Percentiles rank a stretch among this genome's conserved stretches.
phyloP scores from a whole-genome alignment of 2,797 vertebrate genomes.

The Emydoidea blandingii region DNA sequence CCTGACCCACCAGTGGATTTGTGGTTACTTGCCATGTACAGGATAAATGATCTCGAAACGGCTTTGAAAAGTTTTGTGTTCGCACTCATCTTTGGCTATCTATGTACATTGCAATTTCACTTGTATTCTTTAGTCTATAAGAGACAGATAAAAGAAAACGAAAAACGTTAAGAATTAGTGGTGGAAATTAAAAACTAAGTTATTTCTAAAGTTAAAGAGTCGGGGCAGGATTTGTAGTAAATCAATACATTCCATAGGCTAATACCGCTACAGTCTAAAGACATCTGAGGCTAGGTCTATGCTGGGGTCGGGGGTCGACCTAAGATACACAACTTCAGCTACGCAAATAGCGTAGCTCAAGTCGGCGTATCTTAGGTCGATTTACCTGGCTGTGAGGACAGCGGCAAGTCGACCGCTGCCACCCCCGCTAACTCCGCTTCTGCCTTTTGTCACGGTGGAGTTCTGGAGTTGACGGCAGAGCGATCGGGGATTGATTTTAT shows the following conservation, averaged over 20 bases:
- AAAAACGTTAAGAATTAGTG: constrained; percentile 66
- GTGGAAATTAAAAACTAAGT: constrained; percentile 68
- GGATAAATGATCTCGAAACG: constrained; percentile 66
- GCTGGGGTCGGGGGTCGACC: too few species aligned
- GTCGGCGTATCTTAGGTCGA: too few species aligned
- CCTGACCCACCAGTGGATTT: constrained; percentile 33
- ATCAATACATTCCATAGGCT: background rate
- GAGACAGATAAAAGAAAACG: constrained; percentile 63
- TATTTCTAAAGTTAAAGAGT: constrained; percentile 70
- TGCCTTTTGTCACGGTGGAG: too few species aligned
- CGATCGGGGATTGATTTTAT: too few species aligned
- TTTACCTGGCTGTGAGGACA: too few species aligned
- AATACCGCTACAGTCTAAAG: background rate
- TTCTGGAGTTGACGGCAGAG: too few species aligned
- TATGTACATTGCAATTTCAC: constrained; percentile 44
- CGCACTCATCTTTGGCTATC: constrained; percentile 60
- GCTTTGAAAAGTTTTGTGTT: constrained; percentile 61
- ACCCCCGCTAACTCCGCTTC: too few species aligned
- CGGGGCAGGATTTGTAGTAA: constrained; percentile 50
- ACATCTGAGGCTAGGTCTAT: constrained; percentile 30
- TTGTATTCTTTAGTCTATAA: constrained; percentile 39
- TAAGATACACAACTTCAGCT: too few species aligned
- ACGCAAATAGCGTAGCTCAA: too few species aligned
- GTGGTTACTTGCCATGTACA: constrained; percentile 34
- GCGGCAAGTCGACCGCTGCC: too few species aligned